Conservation (phyloP, 2,113 vertebrate genomes). For the Pristiophorus japonicus region DNA sequence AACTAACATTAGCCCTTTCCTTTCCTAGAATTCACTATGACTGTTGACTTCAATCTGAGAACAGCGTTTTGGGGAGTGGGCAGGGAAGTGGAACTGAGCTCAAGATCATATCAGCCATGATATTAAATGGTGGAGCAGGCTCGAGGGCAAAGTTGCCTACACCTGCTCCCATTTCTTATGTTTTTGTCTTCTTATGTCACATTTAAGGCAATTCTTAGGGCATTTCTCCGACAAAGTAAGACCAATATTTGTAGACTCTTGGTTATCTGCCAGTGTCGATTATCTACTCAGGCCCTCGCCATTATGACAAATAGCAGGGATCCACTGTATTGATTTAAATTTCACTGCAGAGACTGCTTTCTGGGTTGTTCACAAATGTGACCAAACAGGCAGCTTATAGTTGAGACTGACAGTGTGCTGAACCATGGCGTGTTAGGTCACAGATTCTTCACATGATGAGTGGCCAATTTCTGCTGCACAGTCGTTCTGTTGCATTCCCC, state of each 20-base stretch:
- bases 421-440: background rate
- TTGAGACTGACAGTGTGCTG: background rate
- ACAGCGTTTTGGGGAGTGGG: too few relatives aligned
- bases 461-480: background rate
- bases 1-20: background rate
- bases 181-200: too few relatives aligned
- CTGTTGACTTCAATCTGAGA: background rate
- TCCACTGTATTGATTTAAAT: background rate
- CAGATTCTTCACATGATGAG: background rate
- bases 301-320: background rate
- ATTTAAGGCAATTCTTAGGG: too few relatives aligned
- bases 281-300: background rate
- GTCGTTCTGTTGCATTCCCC: background rate
- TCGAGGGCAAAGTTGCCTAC: too few relatives aligned
- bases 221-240: too few relatives aligned
- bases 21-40: background rate
- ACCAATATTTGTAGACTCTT: too few relatives aligned
- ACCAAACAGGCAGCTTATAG: background rate
- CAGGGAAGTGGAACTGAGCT: too few relatives aligned
- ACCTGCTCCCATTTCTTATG: too few relatives aligned
- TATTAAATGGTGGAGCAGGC: too few relatives aligned
- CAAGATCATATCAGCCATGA: too few relatives aligned
- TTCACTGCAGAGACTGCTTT: background rate
- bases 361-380: too few relatives aligned
- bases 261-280: background rate